Evolutionary conservation across 2,797 vertebrate genomes (phyloP).

Genomic region (Danionella dracula): DNA sequence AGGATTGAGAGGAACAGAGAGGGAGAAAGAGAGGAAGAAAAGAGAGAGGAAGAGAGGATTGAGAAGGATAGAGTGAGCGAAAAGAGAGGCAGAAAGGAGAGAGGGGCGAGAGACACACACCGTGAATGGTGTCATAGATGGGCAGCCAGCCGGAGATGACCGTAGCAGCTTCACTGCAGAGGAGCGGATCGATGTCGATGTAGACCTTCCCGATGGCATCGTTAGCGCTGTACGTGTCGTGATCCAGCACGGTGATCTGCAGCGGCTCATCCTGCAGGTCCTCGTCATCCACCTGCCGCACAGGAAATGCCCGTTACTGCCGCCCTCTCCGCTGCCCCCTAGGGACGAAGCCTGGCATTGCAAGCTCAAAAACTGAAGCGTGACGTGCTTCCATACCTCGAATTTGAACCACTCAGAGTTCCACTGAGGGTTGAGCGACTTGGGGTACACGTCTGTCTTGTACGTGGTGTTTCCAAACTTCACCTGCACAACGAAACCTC

Average conservation of each 20-base stretch:
- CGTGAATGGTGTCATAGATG: conserved; percentile 97
- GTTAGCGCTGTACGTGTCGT: conserved; percentile 97
- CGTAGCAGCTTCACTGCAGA: conserved; percentile 91
- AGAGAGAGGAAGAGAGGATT: too few species aligned
- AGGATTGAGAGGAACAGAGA: too few species aligned
- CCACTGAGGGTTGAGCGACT: conserved; percentile 98
- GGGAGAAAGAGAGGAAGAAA: too few species aligned
- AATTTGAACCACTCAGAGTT: conserved; percentile 99
- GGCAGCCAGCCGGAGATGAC: conserved; percentile 99
- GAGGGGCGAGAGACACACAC: conserved; percentile 55
- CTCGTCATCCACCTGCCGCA: conserved; percentile 88
- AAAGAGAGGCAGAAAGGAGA: too few species aligned
- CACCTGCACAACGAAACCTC: conserved; percentile 69
- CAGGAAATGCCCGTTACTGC: too few species aligned
- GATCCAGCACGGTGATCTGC: conserved; percentile 96
- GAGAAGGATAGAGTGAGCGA: too few species aligned
- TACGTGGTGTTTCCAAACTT: conserved; percentile 98
- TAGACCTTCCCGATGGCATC: conserved; percentile 99
- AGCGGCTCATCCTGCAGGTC: conserved; percentile 95
- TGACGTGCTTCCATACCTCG: too few species aligned
- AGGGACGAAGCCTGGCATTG: too few species aligned
- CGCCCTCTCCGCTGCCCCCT: too few species aligned
- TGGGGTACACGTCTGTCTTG: conserved; percentile 94
- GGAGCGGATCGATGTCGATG: conserved; percentile 94
- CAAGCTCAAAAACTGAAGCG: too few species aligned